Base-by-base conservation (phyloP, 1,140 invertebrate species). In the Pemphigus obesinymphae region DNA sequence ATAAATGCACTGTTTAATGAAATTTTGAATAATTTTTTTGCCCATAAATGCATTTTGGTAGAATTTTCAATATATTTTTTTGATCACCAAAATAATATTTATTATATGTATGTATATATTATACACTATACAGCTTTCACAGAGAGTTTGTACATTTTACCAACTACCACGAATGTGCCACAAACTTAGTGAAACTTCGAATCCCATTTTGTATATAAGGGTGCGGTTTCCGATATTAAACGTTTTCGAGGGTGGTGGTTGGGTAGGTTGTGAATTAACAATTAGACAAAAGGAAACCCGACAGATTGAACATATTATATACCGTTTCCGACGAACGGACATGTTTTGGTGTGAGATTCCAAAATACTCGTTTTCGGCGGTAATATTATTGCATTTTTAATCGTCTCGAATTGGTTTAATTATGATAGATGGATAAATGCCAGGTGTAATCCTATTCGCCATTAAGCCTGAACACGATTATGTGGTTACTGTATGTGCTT, bases 351-450 rank as follows among this genome's bases (percentile, higher is more conserved):
- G 23, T 17, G 37, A 70, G 40, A 70, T 70, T 70, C 68, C 40
- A 6, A 0, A 23, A 40, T 40, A 40, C 3, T 70, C 37, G 37
- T 70, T 70, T 43, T 70, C 23, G 66, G 43, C n/a, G 23, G 48
- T 6, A 6, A n/a, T 17, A 40, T 40, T 40, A 58, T 78, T 26
- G 73, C 50, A 17, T 58, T 58, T 78, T 78, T 58, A 78, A 78
- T 78, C 73, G 40, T 23, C 8, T 6, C 0, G n/a, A 78, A 53
- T 17, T 17, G 55, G 13, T 45, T 7, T 80, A 80, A 80, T 80
- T 80, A 80, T 80, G 76, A 63, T 80, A 80, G 40, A 80, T 80
- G 50, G 55, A 80, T 37, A 40, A 58, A 55, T 61, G 37, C 58
- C 76, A 63, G 53, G 76, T 80, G 37, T 80, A 80, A 80, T 80